phyloP scores from a whole-genome alignment of 2,888 invertebrate species.

The Idaea straminata region DNA sequence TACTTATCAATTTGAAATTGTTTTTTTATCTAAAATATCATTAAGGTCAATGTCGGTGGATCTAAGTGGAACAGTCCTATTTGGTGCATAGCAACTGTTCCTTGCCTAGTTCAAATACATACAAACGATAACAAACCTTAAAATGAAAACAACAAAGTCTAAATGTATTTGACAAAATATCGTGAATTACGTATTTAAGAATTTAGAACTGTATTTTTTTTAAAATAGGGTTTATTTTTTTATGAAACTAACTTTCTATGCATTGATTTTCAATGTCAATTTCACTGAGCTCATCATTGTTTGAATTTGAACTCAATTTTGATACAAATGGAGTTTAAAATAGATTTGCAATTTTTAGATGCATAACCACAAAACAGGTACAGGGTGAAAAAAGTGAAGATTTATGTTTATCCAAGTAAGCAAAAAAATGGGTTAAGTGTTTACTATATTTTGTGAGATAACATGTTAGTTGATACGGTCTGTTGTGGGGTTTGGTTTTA shows the following conservation, averaged over 20 bases:
- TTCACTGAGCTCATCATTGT: constrained; percentile 22
- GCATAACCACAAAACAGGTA: constrained; percentile 35
- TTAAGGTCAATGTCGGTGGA: neutral
- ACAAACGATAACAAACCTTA: neutral
- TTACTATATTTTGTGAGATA: constrained; percentile 52
- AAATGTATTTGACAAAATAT: constrained; percentile 4
- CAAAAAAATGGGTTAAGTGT: constrained; percentile 67
- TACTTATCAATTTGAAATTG: neutral
- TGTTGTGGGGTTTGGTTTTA: constrained; percentile 30
- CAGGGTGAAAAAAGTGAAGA: constrained; percentile 45
- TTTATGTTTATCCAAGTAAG: constrained; percentile 56
- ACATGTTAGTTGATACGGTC: constrained; percentile 50
- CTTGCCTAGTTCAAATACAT: neutral
- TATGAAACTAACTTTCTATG: constrained; percentile 11
- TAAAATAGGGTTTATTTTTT: constrained; percentile 26
- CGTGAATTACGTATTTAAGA: neutral
- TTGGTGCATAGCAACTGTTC: constrained; percentile 3
- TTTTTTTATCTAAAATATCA: neutral
- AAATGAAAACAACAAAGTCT: fast-evolving
- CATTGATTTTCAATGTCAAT: constrained; percentile 37
- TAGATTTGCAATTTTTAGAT: constrained; percentile 25
- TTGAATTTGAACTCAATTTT: constrained; percentile 5
- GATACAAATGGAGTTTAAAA: constrained; percentile 12
- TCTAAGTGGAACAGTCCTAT: constrained; percentile 4
- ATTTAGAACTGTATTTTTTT: neutral